Percentiles rank a stretch among this genome's conserved stretches.
Evolutionary conservation across 1,140 invertebrate species (phyloP).

Genomic region (Venustaconcha ellipsiformis): DNA sequence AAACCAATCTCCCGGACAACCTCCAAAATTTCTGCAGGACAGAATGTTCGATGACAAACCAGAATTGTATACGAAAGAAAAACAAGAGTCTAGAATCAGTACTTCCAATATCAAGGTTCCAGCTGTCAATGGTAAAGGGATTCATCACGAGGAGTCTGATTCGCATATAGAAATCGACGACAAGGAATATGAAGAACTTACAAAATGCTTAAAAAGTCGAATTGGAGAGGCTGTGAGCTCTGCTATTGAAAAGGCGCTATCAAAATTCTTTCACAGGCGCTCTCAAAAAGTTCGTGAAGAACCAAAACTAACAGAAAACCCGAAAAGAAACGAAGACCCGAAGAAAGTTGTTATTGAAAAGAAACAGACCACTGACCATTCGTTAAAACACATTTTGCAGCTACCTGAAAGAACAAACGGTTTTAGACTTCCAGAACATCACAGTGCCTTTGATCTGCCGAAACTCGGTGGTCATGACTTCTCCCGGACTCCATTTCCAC

Average conservation of each 20-base stretch:
- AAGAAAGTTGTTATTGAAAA: constrained; percentile 24
- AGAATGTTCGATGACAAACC: too few relatives aligned
- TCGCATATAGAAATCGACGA: constrained; percentile 37
- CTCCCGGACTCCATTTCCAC: constrained; percentile 30
- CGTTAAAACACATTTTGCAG: constrained; percentile 22
- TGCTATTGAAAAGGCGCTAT: constrained; percentile 71
- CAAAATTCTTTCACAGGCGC: constrained; percentile 35
- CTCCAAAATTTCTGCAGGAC: too few relatives aligned
- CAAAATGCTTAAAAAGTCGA: constrained; percentile 81
- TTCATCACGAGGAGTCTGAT: constrained; percentile 18
- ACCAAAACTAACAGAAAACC: constrained; percentile 29
- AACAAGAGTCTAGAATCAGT: constrained; percentile 1
- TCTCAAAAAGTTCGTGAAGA: constrained; percentile 2
- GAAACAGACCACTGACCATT: constrained; percentile 33
- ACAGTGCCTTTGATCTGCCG: constrained; percentile 58
- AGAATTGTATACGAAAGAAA: neutral
- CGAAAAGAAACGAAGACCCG: constrained; percentile 28
- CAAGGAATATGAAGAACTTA: constrained; percentile 86
- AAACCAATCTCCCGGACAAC: constrained; percentile 9
- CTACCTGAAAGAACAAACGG: constrained; percentile 25
- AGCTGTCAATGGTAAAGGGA: constrained; percentile 2
- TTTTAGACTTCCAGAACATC: constrained; percentile 42
- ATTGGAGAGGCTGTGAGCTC: constrained; percentile 77
- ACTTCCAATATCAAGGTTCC: neutral
- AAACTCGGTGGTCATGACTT: constrained; percentile 38